Base-by-base conservation (phyloP, 1,140 invertebrate species). In the Planococcus citri region DNA sequence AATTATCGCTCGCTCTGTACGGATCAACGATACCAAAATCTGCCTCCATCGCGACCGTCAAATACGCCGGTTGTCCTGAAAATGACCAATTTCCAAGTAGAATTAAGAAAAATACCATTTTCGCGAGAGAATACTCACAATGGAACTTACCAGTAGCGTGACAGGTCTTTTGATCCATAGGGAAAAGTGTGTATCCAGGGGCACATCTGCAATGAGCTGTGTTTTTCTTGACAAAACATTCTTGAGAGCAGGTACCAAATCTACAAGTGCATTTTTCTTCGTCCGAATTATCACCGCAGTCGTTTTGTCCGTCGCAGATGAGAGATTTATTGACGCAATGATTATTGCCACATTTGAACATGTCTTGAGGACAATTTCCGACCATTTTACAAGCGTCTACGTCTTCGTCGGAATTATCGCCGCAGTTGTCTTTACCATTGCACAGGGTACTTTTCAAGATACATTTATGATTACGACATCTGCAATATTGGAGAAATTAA, bases 211-310 rank as follows among this genome's bases (percentile, higher is more conserved):
- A 69, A 77, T 75, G 37, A 75, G 72, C 58, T 72, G 74, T 22
- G 68, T 74, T 73, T 70, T 70, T 88, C 74, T 87, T 87, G 67
- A 84, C 83, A 27, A 86, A 78, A 75, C 90, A 92, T 10, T 86
- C 80, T 74, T 92, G 90, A 29, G 89, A 87, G 75, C 90, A 92
- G 33, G 82, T 79, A 22, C 84, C 84, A 79, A 88, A 89, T 70
- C 80, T 78, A 77, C 87, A 89, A 17, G 73, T 64, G 25, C 82
- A 84, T 68, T 82, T 79, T 68, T 76, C 76, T 74, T 85, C 83
- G 76, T 88, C 87, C n/a, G 83, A 86, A 57, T 82, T 82, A 76
- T 89, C 88, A 1, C 80, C 79, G 76, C 90, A 92, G 74, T 91
- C 86, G 71, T 83, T 81, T 70, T 78, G 78, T 0, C 85, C 85